phyloP scores from a whole-genome alignment of 2,888 invertebrate genomes.

The Nephrotoma guestfalica region DNA sequence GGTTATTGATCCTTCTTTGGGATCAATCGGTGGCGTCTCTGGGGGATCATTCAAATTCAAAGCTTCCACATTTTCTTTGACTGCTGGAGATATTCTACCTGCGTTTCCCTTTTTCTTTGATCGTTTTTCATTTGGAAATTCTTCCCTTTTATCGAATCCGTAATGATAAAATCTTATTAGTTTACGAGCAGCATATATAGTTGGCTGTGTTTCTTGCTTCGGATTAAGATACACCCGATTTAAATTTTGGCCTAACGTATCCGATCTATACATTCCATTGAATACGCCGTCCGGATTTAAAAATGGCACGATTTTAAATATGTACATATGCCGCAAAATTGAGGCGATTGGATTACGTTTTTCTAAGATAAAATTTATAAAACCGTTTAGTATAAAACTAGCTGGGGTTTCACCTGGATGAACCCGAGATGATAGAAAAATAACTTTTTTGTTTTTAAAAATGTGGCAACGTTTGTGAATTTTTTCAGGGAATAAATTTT shows the following conservation, averaged over 20 bases:
- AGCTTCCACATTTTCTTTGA: background rate
- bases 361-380: slow-evolving; percentile 61
- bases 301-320: slow-evolving; percentile 83
- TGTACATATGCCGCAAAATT: slow-evolving; percentile 50
- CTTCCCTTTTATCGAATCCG: slow-evolving; percentile 38
- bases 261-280: slow-evolving; percentile 72
- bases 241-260: slow-evolving; percentile 74
- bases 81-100: background rate
- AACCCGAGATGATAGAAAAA: slow-evolving; percentile 76
- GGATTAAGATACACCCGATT: slow-evolving; percentile 79
- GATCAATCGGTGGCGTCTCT: background rate
- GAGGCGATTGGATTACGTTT: slow-evolving; percentile 62
- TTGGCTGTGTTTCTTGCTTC: slow-evolving; percentile 56
- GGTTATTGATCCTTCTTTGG: background rate
- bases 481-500: slow-evolving; percentile 56
- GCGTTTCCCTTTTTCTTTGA: background rate
- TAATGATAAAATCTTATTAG: slow-evolving; percentile 60
- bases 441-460: slow-evolving; percentile 68
- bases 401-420: slow-evolving; percentile 89
- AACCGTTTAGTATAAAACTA: slow-evolving; percentile 80
- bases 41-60: background rate
- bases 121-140: background rate
- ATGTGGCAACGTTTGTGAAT: slow-evolving; percentile 51
- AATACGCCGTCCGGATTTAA: slow-evolving; percentile 85
- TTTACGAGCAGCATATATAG: slow-evolving; percentile 71